Percentiles rank a stretch among this genome's conserved stretches.
Evolutionary conservation across 2,113 vertebrate species (phyloP).

Genomic region (Nothobranchius furzeri): DNA sequence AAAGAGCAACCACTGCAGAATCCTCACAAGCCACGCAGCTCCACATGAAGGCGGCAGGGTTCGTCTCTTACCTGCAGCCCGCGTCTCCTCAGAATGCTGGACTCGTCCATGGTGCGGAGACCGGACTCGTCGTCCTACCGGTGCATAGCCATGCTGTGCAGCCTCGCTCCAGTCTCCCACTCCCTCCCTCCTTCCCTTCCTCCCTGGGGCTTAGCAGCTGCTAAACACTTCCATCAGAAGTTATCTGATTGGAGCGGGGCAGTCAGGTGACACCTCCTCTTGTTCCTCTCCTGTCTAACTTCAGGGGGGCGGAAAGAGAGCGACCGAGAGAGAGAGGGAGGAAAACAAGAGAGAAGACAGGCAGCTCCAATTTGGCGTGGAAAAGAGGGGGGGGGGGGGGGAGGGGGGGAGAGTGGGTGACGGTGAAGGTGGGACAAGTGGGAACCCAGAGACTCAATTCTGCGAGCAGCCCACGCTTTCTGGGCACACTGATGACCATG

Average conservation of each 20-base stretch:
- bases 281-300: conserved; percentile 86
- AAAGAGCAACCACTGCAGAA: conserved; percentile 14
- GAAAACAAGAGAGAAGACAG: conserved; percentile 16
- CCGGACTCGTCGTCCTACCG: conserved; percentile 75
- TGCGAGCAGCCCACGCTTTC: conserved; percentile 61
- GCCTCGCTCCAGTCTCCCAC: conserved; percentile 67
- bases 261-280: conserved; percentile 87
- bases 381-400: conserved; percentile 14
- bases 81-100: conserved; percentile 90
- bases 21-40: neutral
- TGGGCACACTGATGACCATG: conserved; percentile 59
- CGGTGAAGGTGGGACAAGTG: conserved; percentile 8
- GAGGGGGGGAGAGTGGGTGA: conserved; percentile 11
- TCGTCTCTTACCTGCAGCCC: conserved; percentile 91
- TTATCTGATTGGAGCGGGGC: conserved; percentile 88
- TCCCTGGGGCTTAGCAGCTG: conserved; percentile 84
- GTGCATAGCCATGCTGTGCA: conserved; percentile 82
- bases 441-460: conserved; percentile 63
- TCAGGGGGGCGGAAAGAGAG: conserved; percentile 69
- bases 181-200: conserved; percentile 42
- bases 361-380: conserved; percentile 54
- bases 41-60: neutral
- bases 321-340: conserved; percentile 2
- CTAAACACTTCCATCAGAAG: conserved; percentile 92
- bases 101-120: conserved; percentile 87